phyloP scores from a whole-genome alignment of 2,888 invertebrate species.

The Helleia helle region DNA sequence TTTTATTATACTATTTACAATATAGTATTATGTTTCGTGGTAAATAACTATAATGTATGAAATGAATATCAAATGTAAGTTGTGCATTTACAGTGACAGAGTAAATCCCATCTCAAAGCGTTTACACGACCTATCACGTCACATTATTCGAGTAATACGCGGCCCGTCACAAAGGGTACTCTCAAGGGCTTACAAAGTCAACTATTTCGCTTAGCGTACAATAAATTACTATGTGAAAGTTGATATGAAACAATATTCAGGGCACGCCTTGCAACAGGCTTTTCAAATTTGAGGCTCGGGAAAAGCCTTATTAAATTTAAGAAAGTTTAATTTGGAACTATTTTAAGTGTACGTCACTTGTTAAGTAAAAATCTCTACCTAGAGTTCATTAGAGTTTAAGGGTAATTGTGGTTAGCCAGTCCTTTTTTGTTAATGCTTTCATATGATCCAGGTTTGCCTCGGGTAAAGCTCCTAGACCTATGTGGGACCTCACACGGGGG shows the following conservation, averaged over 20 bases:
- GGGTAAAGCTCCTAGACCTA: no score
- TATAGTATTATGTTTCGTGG: no score
- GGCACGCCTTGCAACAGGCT: conserved; percentile 5
- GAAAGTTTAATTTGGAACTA: conserved; percentile 1
- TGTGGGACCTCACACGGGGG: no score
- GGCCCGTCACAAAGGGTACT: background rate
- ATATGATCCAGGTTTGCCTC: no score
- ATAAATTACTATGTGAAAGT: background rate
- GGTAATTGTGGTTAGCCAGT: no score
- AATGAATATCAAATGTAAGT: no score
- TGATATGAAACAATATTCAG: conserved; percentile 3
- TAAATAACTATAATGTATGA: no score
- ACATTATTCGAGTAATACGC: background rate
- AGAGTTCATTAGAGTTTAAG: no score
- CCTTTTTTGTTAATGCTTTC: no score
- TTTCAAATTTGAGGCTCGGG: conserved; percentile 4
- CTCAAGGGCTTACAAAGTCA: background rate
- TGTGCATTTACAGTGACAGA: no score
- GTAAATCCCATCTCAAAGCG: background rate
- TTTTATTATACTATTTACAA: no score
- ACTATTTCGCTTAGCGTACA: conserved; percentile 3
- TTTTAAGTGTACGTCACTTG: background rate
- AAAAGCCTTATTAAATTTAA: background rate
- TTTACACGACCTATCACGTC: background rate
- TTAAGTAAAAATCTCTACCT: no score